These are phyloP conservation scores for Proteles cristata DNA, from an alignment of 2,113 vertebrate genomes.

Conservation along the genomic window DNA sequence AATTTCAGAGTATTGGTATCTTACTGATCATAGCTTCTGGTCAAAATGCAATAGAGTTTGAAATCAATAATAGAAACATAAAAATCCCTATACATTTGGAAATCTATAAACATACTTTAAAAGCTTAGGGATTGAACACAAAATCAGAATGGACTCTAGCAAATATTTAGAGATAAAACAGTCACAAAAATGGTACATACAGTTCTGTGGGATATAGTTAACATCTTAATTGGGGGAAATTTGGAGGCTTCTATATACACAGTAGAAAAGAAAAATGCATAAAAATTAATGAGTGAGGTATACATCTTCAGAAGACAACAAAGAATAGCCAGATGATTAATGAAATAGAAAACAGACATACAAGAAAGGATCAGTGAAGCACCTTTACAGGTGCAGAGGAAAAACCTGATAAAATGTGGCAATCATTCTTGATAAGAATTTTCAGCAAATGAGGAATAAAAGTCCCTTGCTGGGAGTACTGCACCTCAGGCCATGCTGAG, in stretches of 20 bases:
- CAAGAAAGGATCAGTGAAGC: neutral
- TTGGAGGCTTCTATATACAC: neutral
- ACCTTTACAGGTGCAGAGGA: neutral
- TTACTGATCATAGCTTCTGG: neutral
- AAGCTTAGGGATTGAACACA: neutral
- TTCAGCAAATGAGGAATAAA: neutral
- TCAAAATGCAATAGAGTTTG: neutral
- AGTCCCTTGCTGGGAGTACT: neutral
- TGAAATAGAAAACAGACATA: neutral
- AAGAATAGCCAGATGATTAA: neutral
- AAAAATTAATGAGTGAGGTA: neutral
- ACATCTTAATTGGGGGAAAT: neutral
- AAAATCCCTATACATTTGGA: neutral
- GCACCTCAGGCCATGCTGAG: neutral
- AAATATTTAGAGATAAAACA: conserved; percentile 16
- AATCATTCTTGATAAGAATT: neutral
- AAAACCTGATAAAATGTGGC: neutral
- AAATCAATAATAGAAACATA: neutral
- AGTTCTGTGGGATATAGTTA: neutral
- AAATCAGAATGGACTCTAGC: neutral
- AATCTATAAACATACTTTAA: neutral
- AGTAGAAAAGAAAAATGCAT: neutral
- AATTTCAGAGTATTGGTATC: neutral
- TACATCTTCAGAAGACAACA: neutral
- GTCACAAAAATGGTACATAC: neutral